Conservation (phyloP, 1,140 invertebrate species). For the Nephotettix cincticeps region DNA sequence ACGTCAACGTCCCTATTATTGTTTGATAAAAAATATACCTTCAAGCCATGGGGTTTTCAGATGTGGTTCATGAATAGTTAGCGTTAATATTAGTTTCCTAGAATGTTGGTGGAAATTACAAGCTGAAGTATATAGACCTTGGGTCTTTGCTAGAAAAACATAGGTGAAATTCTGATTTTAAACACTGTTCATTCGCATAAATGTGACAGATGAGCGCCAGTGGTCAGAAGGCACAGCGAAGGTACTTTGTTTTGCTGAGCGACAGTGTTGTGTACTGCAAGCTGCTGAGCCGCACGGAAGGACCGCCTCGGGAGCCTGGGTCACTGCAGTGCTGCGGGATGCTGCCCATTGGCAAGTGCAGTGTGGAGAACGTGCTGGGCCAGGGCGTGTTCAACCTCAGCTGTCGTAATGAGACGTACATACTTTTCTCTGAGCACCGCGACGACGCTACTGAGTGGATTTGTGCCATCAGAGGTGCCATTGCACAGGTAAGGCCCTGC, state of each 20-base stretch:
- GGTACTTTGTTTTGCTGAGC: conserved; percentile 54
- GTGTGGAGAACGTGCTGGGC: conserved; percentile 54
- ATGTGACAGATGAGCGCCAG: conserved; percentile 32
- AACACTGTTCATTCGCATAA: too few species aligned
- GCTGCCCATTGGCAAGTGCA: conserved; percentile 62
- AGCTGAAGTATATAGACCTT: too few species aligned
- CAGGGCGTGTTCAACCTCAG: conserved; percentile 55
- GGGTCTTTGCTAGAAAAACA: too few species aligned
- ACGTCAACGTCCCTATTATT: too few species aligned
- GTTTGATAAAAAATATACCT: too few species aligned
- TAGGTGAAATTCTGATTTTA: too few species aligned
- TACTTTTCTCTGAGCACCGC: conserved; percentile 56
- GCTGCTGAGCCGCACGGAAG: conserved; percentile 39
- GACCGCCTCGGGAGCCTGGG: neutral
- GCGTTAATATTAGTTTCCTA: too few species aligned
- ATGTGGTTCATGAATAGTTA: too few species aligned
- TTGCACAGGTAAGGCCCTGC: conserved; percentile 49
- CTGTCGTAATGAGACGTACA: conserved; percentile 57
- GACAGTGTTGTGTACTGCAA: conserved; percentile 64
- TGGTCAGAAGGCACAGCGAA: conserved; percentile 40
- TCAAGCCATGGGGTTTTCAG: too few species aligned
- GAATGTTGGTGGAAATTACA: too few species aligned
- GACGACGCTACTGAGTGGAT: conserved; percentile 57
- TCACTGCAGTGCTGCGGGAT: conserved; percentile 57
- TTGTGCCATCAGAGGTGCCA: conserved; percentile 53